phyloP scores from a whole-genome alignment of 2,888 invertebrate species.

The Galerucella pusilla region DNA sequence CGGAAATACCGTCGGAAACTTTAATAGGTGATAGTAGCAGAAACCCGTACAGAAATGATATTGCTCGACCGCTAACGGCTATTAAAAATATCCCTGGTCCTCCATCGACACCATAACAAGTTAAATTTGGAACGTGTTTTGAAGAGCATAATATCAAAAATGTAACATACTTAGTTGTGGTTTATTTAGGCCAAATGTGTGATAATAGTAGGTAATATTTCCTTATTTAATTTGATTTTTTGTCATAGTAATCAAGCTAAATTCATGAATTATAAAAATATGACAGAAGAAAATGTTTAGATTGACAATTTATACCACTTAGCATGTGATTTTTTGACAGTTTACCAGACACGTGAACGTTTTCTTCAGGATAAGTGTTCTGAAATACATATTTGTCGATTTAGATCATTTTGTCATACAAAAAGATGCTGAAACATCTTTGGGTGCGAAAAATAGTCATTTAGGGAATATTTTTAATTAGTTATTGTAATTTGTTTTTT shows the following conservation, averaged over 20 bases:
- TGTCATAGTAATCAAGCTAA: no score
- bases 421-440: neutral
- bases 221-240: neutral
- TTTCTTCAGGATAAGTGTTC: no score
- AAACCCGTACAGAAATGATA: constrained; percentile 53
- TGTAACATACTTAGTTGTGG: constrained; percentile 30
- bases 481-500: neutral
- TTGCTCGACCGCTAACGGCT: constrained; percentile 58
- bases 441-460: neutral
- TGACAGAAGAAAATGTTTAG: no score
- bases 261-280: no score
- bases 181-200: neutral
- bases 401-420: no score
- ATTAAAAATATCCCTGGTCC: constrained; percentile 59
- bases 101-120: constrained; percentile 49
- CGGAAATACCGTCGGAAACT: constrained; percentile 51
- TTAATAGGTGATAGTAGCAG: constrained; percentile 56
- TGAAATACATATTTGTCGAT: no score
- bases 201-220: constrained; percentile 10
- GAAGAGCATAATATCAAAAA: constrained; percentile 58
- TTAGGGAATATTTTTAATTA: neutral
- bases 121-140: neutral
- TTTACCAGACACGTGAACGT: no score
- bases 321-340: no score
- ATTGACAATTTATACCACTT: no score